Evolutionary conservation across 2,113 vertebrate species (phyloP).

Genomic region (Rynchops niger): DNA sequence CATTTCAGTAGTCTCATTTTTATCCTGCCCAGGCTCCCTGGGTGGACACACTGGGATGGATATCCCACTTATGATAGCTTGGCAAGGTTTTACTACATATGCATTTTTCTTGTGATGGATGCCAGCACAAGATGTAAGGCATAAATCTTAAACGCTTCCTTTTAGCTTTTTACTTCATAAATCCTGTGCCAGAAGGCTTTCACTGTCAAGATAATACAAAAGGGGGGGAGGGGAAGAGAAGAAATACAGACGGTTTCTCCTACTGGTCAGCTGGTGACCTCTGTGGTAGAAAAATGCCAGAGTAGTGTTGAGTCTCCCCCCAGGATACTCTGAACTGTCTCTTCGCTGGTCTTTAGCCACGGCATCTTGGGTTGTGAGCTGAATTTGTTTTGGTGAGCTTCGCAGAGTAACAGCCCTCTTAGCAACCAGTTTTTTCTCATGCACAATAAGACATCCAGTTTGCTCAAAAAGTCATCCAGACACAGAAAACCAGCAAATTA

Average conservation of each 20-base stretch:
- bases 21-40: not conserved
- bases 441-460: rapidly evolving
- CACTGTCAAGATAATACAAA: not conserved
- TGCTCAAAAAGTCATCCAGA: not conserved
- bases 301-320: not conserved
- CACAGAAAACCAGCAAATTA: not conserved
- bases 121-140: not conserved
- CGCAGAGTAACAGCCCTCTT: not conserved
- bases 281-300: not conserved
- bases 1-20: not conserved
- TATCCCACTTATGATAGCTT: not conserved
- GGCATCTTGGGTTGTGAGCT: not conserved
- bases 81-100: not conserved
- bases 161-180: not conserved
- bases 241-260: not conserved
- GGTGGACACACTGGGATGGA: not conserved
- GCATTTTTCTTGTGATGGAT: not conserved
- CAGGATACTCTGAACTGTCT: not conserved
- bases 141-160: not conserved
- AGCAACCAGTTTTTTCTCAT: not conserved
- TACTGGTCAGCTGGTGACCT: not conserved
- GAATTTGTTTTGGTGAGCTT: not conserved
- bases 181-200: not conserved
- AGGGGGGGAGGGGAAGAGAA: rapidly evolving
- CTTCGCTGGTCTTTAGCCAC: not conserved